These are phyloP conservation scores for Pimpla rufipes DNA, from an alignment of 2,888 invertebrate genomes.

Conservation along the genomic window DNA sequence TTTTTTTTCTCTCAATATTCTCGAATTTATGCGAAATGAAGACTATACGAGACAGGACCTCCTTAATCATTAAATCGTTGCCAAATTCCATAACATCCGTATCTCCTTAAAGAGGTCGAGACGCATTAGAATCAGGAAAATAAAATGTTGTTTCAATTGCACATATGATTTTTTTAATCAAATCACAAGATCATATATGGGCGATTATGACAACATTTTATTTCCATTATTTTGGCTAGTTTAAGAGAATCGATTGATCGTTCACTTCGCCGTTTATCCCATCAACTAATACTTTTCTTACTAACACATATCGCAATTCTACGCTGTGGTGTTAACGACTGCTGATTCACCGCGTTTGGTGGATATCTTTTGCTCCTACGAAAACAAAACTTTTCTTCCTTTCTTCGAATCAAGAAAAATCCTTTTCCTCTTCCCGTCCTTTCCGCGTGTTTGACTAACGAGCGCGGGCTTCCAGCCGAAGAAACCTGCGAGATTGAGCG, in stretches of 20 bases:
- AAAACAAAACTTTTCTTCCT: neutral
- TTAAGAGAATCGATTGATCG: neutral
- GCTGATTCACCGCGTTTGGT: conserved; percentile 8
- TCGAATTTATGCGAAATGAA: no score
- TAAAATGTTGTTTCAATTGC: no score
- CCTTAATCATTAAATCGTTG: neutral
- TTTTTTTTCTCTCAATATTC: no score
- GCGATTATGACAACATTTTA: no score
- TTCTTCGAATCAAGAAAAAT: conserved; percentile 3
- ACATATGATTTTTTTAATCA: no score
- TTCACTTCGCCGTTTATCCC: neutral
- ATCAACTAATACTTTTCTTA: conserved; percentile 2
- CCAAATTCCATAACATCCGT: no score
- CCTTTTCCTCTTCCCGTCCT: neutral
- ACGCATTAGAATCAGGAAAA: no score
- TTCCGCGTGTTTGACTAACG: conserved; percentile 46
- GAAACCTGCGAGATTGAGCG: conserved; percentile 80
- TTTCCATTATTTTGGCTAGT: no score
- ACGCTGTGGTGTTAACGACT: conserved; percentile 3
- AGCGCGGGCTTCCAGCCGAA: conserved; percentile 79
- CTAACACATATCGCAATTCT: conserved; percentile 19
- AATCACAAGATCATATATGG: no score
- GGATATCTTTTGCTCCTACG: conserved; percentile 3
- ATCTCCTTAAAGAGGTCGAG: no score
- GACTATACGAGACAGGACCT: no score